Evolutionary conservation across 2,797 vertebrate genomes (phyloP).

Genomic region (Vipera ursinii): DNA sequence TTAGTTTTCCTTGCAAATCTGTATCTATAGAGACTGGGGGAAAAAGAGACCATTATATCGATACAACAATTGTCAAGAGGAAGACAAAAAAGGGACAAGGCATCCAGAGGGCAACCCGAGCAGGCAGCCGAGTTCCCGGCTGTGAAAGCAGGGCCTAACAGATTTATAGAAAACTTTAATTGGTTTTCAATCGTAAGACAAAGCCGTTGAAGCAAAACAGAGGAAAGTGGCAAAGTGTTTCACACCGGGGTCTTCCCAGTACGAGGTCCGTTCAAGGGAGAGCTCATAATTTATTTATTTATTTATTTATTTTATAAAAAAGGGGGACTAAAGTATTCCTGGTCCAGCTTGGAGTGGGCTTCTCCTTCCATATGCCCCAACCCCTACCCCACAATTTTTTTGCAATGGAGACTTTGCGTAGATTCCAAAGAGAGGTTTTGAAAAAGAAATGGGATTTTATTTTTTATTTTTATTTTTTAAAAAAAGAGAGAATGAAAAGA

Average conservation of each 20-base stretch:
- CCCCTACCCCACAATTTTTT: neutral
- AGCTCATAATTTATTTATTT: neutral
- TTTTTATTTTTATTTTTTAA: no score
- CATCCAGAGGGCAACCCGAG: conserved; percentile 75
- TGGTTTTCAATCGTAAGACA: conserved; percentile 74
- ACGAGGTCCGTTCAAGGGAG: conserved; percentile 12
- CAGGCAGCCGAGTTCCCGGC: conserved; percentile 67
- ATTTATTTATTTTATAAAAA: neutral
- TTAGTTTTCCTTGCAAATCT: conserved; percentile 74
- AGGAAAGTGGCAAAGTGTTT: conserved; percentile 52
- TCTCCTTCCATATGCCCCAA: no score
- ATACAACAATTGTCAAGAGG: conserved; percentile 77
- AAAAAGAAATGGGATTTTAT: neutral
- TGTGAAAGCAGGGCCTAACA: conserved; percentile 64
- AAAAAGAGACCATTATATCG: conserved; percentile 79
- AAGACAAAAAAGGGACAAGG: conserved; percentile 69
- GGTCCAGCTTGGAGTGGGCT: neutral
- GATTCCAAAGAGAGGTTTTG: neutral
- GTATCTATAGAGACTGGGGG: conserved; percentile 78
- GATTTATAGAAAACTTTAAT: conserved; percentile 77
- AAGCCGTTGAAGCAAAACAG: conserved; percentile 54
- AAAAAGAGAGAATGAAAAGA: neutral
- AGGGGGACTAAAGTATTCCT: neutral
- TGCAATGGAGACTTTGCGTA: fast-evolving
- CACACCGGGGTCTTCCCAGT: conserved; percentile 15